Base-by-base conservation (phyloP, 2,113 vertebrate genomes). In the Solenodon paradoxus region DNA sequence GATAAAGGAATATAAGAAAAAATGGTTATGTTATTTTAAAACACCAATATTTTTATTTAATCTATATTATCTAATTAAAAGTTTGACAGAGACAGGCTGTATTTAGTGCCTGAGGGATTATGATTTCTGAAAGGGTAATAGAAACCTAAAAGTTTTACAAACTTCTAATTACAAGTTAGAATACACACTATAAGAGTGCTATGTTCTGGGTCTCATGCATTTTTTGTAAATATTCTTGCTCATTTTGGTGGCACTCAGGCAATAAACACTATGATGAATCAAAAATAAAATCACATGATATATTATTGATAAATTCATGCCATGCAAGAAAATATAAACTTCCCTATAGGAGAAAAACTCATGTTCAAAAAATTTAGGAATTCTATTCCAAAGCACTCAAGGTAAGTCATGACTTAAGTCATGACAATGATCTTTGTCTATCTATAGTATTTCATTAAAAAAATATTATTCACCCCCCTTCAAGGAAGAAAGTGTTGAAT, bases 151-250 rank as follows among this genome's bases (percentile, higher is more conserved):
- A 90, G 47, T 63, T 16, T 71, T 78, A 57, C 10, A 83, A 90
- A 96, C 89, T 81, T 95, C 78, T 88, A 96, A 79, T 81, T 42
- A 79, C 1, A 2, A n/a, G n/a, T n/a, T n/a, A 94, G 51, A 97
- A 45, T n/a, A n/a, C n/a, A 38, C 32, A 19, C n/a, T 78, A n/a
- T n/a, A 92, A 88, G 69, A 94, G 16, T 53, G 77, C 87, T 78
- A 42, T n/a, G 57, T 88, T 40, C 53, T 20, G 63, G 88, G 87
- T 66, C 64, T 86, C 78, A 59, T 68, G 30, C n/a, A 7, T 84
- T 72, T 83, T 11, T 92, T 59, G n/a, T n/a, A 45, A 88, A 80
- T 87, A 22, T 74, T 84, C 63, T 20, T 80, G 51, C 35, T 20
- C 0, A 61, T 74, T 97, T 71, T 93, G 79, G 63, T 94, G 97